Evolutionary conservation across 2,797 vertebrate species (phyloP).

Genomic region (Pangasius djambal): DNA sequence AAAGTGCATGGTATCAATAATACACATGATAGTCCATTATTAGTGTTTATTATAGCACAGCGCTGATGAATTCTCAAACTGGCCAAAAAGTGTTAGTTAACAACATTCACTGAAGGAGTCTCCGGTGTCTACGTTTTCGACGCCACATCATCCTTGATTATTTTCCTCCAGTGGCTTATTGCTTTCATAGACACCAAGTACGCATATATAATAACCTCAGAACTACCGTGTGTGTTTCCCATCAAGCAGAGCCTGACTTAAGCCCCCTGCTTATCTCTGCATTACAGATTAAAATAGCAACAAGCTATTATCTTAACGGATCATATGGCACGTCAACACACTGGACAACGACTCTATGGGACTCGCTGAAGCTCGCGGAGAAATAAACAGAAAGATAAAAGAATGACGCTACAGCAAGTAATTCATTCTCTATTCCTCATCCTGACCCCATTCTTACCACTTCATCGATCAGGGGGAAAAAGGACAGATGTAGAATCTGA

Average conservation of each 20-base stretch:
- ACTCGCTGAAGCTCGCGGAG: background rate
- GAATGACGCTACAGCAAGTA: slow-evolving; percentile 15
- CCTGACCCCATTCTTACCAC: background rate
- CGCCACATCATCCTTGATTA: background rate
- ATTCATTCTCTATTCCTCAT: background rate
- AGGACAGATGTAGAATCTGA: background rate
- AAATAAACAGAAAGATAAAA: slow-evolving; percentile 57
- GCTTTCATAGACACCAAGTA: background rate
- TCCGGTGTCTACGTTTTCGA: background rate
- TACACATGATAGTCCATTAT: background rate
- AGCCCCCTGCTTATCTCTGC: slow-evolving; percentile 60
- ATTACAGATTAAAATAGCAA: slow-evolving; percentile 63
- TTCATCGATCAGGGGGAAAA: background rate
- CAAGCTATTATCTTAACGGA: slow-evolving; percentile 58
- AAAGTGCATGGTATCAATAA: background rate
- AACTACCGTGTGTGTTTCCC: background rate
- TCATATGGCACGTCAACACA: slow-evolving; percentile 54
- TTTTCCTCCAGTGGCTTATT: background rate
- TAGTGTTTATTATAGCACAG: background rate
- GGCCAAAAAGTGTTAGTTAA: background rate
- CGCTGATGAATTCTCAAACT: background rate
- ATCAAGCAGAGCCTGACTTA: slow-evolving; percentile 49
- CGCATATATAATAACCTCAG: background rate
- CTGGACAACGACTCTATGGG: slow-evolving; percentile 35
- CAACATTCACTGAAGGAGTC: background rate